phyloP scores from a whole-genome alignment of 2,113 vertebrate species.

The Meriones unguiculatus region DNA sequence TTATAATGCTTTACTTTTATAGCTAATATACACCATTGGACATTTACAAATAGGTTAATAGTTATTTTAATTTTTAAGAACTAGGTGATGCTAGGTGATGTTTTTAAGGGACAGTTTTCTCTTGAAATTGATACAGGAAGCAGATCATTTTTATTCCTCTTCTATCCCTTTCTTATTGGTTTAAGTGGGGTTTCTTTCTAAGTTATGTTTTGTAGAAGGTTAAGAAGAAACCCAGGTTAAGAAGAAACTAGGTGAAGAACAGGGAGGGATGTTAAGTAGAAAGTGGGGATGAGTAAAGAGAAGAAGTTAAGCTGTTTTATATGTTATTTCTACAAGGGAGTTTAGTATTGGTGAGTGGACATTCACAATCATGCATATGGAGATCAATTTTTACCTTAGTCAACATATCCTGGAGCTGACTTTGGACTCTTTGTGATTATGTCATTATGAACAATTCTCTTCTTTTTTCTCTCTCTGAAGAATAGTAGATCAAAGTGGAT shows the following conservation, averaged over 20 bases:
- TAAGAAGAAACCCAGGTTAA: not conserved
- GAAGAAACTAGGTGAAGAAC: not conserved
- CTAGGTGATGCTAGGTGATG: not conserved
- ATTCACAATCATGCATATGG: not conserved
- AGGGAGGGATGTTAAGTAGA: not conserved
- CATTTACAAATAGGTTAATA: conserved; percentile 41
- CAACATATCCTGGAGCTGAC: not conserved
- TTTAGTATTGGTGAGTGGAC: conserved; percentile 46
- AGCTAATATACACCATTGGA: not conserved
- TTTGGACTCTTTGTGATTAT: not conserved
- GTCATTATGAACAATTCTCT: not conserved
- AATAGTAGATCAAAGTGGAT: not conserved
- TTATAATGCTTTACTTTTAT: conserved; percentile 54
- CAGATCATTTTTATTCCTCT: not conserved
- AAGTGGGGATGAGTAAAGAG: conserved; percentile 19
- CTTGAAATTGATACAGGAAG: not conserved
- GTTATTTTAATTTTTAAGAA: conserved; percentile 27
- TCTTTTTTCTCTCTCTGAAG: conserved; percentile 12
- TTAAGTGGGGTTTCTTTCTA: not conserved
- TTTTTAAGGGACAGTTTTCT: conserved; percentile 32
- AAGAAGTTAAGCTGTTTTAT: not conserved
- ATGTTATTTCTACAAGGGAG: conserved; percentile 31
- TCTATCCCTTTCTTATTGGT: not conserved
- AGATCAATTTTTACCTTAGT: not conserved
- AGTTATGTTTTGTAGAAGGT: conserved; percentile 29